Percentiles rank a stretch among this genome's conserved stretches.
phyloP scores from a whole-genome alignment of 2,797 vertebrate species.

The Salmo trutta region DNA sequence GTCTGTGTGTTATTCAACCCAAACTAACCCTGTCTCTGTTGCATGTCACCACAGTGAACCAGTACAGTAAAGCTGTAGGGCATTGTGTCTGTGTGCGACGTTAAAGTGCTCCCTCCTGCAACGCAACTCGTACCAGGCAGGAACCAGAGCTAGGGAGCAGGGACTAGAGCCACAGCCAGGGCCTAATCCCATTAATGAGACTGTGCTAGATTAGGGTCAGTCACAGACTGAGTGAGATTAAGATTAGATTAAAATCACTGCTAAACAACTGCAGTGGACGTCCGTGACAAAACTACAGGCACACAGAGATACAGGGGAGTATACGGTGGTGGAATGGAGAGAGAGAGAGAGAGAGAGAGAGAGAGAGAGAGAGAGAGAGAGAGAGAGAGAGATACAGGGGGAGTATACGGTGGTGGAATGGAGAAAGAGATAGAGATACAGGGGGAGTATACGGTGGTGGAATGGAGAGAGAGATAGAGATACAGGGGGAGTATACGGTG shows the following conservation, averaged over 20 bases:
- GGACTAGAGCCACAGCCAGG: conserved; percentile 7
- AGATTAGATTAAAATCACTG: conserved; percentile 54
- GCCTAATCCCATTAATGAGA: conserved; percentile 53
- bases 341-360: background rate
- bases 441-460: too few species aligned
- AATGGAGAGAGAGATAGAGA: too few species aligned
- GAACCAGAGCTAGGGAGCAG: background rate
- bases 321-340: background rate
- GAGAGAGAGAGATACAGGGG: too few species aligned
- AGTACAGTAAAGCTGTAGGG: background rate
- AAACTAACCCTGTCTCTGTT: too few species aligned
- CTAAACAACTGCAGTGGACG: conserved; percentile 40
- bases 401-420: too few species aligned
- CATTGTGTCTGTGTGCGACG: conserved; percentile 40
- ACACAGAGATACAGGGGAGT: background rate
- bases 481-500: too few species aligned
- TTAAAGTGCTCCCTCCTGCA: conserved; percentile 41
- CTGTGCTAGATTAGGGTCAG: conserved; percentile 57
- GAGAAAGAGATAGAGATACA: too few species aligned
- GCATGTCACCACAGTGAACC: too few species aligned
- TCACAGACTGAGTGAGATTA: conserved; percentile 47
- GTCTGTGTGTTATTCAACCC: too few species aligned
- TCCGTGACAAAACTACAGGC: conserved; percentile 33
- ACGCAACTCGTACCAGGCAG: background rate
- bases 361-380: too few species aligned